Conservation (phyloP, 2,888 invertebrate species). For the Philopedon plagiatum region DNA sequence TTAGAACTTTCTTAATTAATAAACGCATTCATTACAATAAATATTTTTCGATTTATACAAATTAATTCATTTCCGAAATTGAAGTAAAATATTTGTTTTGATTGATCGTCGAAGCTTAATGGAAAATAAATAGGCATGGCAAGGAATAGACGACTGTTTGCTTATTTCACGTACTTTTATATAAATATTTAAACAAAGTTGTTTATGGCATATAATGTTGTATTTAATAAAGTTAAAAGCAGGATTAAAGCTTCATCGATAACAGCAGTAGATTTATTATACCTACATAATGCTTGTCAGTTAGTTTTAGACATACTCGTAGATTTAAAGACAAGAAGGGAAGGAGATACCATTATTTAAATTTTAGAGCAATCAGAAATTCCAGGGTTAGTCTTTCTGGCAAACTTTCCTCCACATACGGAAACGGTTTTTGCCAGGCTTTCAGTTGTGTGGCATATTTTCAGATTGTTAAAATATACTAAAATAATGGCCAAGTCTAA, state of each 20-base stretch:
- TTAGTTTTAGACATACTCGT: too few species aligned
- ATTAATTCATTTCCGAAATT: slow-evolving; percentile 49
- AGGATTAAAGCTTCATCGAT: neutral
- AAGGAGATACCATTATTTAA: too few species aligned
- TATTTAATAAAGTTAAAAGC: slow-evolving; percentile 25
- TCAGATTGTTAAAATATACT: too few species aligned
- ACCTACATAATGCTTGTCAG: too few species aligned
- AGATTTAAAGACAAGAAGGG: too few species aligned
- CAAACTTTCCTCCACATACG: too few species aligned
- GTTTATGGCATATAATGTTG: slow-evolving; percentile 25
- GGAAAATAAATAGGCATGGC: slow-evolving; percentile 28
- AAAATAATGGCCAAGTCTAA: too few species aligned
- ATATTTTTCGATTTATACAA: slow-evolving; percentile 40
- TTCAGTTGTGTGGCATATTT: too few species aligned
- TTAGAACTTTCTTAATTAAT: neutral
- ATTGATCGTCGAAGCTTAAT: slow-evolving; percentile 28
- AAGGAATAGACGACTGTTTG: slow-evolving; percentile 15
- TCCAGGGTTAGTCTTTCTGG: too few species aligned
- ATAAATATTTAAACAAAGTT: slow-evolving; percentile 27
- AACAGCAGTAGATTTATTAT: neutral
- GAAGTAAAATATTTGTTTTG: slow-evolving; percentile 46
- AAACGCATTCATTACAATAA: slow-evolving; percentile 15
- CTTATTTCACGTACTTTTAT: slow-evolving; percentile 23
- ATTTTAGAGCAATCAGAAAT: too few species aligned
- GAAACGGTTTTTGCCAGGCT: too few species aligned